Conservation (phyloP, 2,113 vertebrate genomes). For the Chaetura pelagica region DNA sequence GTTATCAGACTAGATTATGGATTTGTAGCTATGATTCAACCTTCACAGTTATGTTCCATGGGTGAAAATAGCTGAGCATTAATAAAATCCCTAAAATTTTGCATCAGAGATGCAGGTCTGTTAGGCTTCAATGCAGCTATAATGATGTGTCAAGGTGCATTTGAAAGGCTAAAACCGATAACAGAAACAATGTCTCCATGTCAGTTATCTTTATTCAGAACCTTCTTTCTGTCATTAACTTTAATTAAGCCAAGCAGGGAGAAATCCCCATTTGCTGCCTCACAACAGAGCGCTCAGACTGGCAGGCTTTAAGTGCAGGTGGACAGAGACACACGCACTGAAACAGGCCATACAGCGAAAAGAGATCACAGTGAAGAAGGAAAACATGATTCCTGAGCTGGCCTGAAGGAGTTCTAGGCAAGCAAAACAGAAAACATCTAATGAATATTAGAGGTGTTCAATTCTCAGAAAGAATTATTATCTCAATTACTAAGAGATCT, state of each 20-base stretch:
- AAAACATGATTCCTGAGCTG: neutral
- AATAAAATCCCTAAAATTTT: neutral
- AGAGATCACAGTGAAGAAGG: neutral
- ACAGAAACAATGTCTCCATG: neutral
- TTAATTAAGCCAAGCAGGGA: neutral
- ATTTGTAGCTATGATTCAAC: neutral
- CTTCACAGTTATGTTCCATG: neutral
- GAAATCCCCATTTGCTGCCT: neutral
- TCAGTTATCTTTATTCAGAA: neutral
- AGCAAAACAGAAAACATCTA: neutral
- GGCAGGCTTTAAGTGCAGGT: neutral
- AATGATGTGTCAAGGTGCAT: neutral
- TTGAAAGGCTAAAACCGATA: neutral
- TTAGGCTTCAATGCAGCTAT: neutral
- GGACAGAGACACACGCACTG: neutral
- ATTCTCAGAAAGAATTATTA: neutral
- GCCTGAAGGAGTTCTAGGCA: neutral
- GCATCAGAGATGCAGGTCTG: neutral
- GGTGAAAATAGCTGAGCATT: neutral
- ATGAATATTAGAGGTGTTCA: neutral
- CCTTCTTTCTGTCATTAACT: neutral
- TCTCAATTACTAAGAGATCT: neutral
- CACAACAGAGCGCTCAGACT: neutral
- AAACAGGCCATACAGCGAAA: neutral
- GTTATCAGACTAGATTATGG: neutral